Evolutionary conservation across 2,797 vertebrate genomes (phyloP).

Genomic region (Esox lucius): DNA sequence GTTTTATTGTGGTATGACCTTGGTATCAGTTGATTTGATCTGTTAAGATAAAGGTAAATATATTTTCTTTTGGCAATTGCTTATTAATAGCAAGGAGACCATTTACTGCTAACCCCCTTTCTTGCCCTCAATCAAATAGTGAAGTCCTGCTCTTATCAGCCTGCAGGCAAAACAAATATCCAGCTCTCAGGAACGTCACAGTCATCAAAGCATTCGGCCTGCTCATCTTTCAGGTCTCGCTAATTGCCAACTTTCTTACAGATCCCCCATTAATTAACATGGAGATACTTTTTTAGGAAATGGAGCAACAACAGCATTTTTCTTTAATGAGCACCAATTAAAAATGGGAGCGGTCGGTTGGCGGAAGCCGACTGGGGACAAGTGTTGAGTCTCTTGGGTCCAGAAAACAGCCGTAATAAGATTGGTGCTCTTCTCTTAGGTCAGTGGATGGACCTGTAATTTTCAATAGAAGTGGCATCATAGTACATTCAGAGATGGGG

Average conservation of each 20-base stretch:
- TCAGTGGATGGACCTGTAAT: neutral
- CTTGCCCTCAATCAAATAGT: constrained; percentile 30
- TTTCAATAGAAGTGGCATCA: neutral
- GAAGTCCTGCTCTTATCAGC: constrained; percentile 3
- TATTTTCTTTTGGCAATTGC: neutral
- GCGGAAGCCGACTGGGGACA: neutral
- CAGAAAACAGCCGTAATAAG: neutral
- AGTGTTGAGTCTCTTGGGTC: neutral
- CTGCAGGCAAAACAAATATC: constrained; percentile 5
- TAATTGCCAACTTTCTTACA: constrained; percentile 51
- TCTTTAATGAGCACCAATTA: constrained; percentile 53
- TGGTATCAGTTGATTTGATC: too few relatives aligned
- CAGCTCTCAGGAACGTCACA: neutral
- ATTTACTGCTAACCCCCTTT: constrained; percentile 18
- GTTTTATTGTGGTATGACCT: too few relatives aligned
- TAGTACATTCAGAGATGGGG: neutral
- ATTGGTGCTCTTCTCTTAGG: neutral
- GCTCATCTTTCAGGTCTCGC: constrained; percentile 38
- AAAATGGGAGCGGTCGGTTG: constrained; percentile 18
- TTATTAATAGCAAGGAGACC: constrained; percentile 9
- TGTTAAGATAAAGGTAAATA: too few relatives aligned
- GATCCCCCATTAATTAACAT: constrained; percentile 51
- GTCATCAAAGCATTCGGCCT: constrained; percentile 39
- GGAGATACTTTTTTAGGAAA: constrained; percentile 27
- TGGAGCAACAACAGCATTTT: constrained; percentile 37